phyloP scores from a whole-genome alignment of 2,888 invertebrate genomes.

The Palloptera scutellata region DNA sequence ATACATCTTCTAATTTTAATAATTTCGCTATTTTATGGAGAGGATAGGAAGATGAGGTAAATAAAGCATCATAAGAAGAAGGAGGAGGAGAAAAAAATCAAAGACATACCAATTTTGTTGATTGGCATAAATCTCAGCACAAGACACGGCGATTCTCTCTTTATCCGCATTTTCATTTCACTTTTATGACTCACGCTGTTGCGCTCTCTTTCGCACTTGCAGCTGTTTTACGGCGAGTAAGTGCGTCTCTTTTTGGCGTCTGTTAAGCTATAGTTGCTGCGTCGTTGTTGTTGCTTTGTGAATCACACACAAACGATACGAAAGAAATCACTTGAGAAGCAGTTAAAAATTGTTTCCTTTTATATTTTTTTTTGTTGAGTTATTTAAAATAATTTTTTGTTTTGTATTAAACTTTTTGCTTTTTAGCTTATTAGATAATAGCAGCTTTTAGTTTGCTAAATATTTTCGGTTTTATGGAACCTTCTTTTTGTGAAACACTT shows the following conservation, averaged over 20 bases:
- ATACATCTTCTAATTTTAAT: conserved; percentile 6
- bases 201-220: conserved; percentile 57
- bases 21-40: neutral
- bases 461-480: neutral
- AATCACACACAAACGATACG: no score
- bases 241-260: conserved; percentile 50
- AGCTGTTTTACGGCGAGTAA: conserved; percentile 43
- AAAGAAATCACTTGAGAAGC: conserved; percentile 16
- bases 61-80: conserved; percentile 42
- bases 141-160: conserved; percentile 72
- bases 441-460: conserved; percentile 36
- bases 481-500: conserved; percentile 40
- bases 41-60: neutral
- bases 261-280: conserved; percentile 42
- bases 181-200: conserved; percentile 65
- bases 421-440: conserved; percentile 54
- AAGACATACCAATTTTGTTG: conserved; percentile 48
- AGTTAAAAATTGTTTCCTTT: conserved; percentile 20
- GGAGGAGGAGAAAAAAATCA: conserved; percentile 1
- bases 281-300: conserved; percentile 35
- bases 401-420: conserved; percentile 5
- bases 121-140: conserved; percentile 70
- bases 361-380: conserved; percentile 9
- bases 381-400: conserved; percentile 18
- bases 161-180: conserved; percentile 71